Evolutionary conservation across 2,113 vertebrate genomes (phyloP), one percentile per base, ranked within the genome.

Genomic region (Apaloderma vittatum): DNA sequence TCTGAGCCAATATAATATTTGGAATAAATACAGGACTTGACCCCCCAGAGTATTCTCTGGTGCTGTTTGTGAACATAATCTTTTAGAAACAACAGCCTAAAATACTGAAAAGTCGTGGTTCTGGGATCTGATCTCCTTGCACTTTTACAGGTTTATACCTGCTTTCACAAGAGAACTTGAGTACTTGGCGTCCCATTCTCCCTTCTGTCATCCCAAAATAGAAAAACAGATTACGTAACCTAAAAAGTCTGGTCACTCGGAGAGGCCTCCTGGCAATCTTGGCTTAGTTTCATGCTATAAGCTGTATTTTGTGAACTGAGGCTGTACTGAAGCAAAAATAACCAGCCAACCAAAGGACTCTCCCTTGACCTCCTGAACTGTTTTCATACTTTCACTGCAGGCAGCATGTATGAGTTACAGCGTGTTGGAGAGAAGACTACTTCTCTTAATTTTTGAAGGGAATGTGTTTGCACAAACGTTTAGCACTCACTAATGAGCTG

Each of bases 321-420:
- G 55, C 61, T 94, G 26, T 34, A 48, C n/a, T 63, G 76, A 72
- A 74, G 45, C 83, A 93, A 96, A 94, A 96, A 89, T 79, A 92
- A 70, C 84, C 58, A 79, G 51, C 43, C 68, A 77, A 32, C 63
- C 65, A 75, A 81, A 48, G 59, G 76, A 51, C 34, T 93, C 6
- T 63, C 65, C 54, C 54, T 74, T 4, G 12, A 78, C 86, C 89
- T 89, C 68, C 46, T 0, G 32, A 73, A 43, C 76, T 78, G 65
- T 45, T 94, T 40, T 78, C 91, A 29, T 71, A 3, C 48, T 86
- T 70, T 8, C 32, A 10, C 79, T 88, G 72, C 5, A 1, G 79
- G 93, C 86, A n/a, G 5, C 48, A 4, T 6, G 18, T 23, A 22
- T 70, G 34, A 71, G n/a, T 20, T 70, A 58, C 62, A 83, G 67